Evolutionary conservation across 1,140 invertebrate species (phyloP), one percentile per base, ranked within the genome.

Genomic region (Parasteatoda tepidariorum): DNA sequence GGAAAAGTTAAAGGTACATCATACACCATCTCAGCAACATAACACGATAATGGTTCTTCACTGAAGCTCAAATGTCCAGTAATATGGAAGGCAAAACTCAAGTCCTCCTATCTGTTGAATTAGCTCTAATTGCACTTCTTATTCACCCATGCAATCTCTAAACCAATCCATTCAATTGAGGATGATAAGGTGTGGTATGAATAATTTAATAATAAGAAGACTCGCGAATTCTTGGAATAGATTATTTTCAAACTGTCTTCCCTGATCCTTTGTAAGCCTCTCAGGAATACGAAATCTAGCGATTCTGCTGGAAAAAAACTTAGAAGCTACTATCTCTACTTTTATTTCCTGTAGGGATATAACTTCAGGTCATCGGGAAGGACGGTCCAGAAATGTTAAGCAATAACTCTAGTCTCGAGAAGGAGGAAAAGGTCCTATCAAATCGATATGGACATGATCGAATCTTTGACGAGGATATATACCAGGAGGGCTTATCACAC

Each of bases 361-460:
- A 2, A 88, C 88, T 85, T 91, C 90, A 0, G 87, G 88, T 0
- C 34, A 68, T n/a, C 2, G 0, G 13, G 31, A 11, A 68, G 38
- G 38, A 0, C 15, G 7, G n/a, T 68, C 66, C 1, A 38, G 7
- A 41, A 30, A 68, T 11, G 66, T 68, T 3, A 38, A 34, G 22
- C 31, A 41, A 31, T 68, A 68, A n/a, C 13, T 38, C 0, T 0
- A 68, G 4, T 18, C 30, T 2, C 18, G 1, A 33, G 31, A 68
- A 22, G 31, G n/a, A 9, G 13, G 66, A 1, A 68, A 18, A 41
- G 31, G 31, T 68, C 31, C 2, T 0, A 68, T 18, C 0, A 68
- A 30, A 33, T 68, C 33, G 13, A 68, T 13, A 24, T 68, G 31
- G 7, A 68, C 2, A 0, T 38, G 66, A 11, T 13, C 2, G n/a